A percentile compares a stretch with the other conserved stretches of the same genome.
These are phyloP conservation scores for Entomobrya multifasciata DNA, from an alignment of 2,888 invertebrate species.

Conservation along the genomic window DNA sequence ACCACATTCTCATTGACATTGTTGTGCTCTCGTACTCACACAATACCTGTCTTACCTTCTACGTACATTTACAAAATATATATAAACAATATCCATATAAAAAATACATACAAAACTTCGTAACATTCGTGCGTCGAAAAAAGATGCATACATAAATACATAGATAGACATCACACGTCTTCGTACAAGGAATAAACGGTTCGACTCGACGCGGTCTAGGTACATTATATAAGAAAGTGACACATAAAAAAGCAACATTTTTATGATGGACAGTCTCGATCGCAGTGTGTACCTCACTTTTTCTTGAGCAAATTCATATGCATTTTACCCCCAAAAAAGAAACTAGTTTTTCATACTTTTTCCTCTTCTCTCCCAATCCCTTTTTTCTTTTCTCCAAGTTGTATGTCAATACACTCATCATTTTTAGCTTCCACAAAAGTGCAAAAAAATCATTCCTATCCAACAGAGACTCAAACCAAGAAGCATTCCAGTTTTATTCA, in stretches of 20 bases:
- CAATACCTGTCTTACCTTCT: constrained; percentile 54
- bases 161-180: constrained; percentile 3
- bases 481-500: neutral
- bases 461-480: neutral
- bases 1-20: constrained; percentile 65
- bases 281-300: neutral
- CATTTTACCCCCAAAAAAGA: neutral
- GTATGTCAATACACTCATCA: neutral
- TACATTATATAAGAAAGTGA: neutral
- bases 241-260: neutral
- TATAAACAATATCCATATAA: neutral
- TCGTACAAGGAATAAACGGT: neutral
- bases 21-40: constrained; percentile 66
- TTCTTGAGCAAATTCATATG: neutral
- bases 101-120: neutral
- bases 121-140: constrained; percentile 35
- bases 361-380: neutral
- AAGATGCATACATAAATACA: neutral
- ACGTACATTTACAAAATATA: constrained; percentile 20
- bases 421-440: neutral
- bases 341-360: neutral
- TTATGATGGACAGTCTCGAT: constrained; percentile 14
- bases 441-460: neutral
- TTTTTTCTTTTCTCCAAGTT: too few relatives aligned
- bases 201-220: constrained; percentile 1